Evolutionary conservation across 2,888 invertebrate genomes (phyloP), one percentile per base, ranked within the genome.

Genomic region (Drosophila hamatofila): DNA sequence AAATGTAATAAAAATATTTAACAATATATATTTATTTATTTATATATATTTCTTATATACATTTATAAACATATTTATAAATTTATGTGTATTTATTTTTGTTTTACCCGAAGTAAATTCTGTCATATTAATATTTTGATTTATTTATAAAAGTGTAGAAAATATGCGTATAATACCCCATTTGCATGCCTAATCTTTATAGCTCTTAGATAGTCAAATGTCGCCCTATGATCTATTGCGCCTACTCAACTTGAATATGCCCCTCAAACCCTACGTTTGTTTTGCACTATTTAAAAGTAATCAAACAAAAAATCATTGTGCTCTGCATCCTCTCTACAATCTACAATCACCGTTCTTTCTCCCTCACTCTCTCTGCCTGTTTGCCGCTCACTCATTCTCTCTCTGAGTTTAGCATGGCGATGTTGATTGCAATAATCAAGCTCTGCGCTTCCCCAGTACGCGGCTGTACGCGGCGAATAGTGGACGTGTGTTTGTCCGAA

Each of bases 401-500:
- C 18, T 21, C 9, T 14, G 7, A 35, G 11, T 56, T 48, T 1
- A 9, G 48, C 12, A 14, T 21, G 48, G 23, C 61, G 25, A 37
- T 27, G 18, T 23, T 25, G 33, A 16, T 4, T 39, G 33, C 41
- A 52, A 35, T 62, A 46, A 35, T 44, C 14, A 12, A 30, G 18
- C 12, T 30, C 16, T 16, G 11, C 11, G 35, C n/a, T 11, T 21
- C 16, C 14, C 55, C 41, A 77, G 72, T 76, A 8, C 25, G 61
- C 46, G 27, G 33, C 33, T 56, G 56, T 3, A 18, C 41, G 60
- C 64, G 33, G 42, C 21, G 41, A 44, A 25, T 27, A 49, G 58
- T 49, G 41, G 64, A 67, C 61, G 78, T 65, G 77, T 62, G 55
- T 44, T 8, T 18, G 9, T 39, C 18, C 8, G 14, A 6, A 35